phyloP scores from a whole-genome alignment of 2,888 invertebrate species.

The Acleris cristana region DNA sequence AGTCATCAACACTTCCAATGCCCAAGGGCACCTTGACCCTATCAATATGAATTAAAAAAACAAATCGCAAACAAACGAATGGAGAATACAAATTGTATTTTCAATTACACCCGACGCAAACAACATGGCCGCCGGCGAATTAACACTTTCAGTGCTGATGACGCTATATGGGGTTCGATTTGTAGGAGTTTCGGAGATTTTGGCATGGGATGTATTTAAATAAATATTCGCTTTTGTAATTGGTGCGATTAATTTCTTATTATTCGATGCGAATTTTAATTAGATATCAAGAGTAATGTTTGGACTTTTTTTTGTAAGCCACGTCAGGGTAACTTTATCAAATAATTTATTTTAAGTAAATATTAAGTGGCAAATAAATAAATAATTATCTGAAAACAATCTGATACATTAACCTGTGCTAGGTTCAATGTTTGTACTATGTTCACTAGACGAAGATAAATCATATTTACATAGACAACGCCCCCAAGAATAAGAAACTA shows the following conservation, averaged over 20 bases:
- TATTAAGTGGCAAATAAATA: too few species aligned
- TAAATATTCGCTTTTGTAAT: constrained; percentile 38
- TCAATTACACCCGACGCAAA: constrained; percentile 34
- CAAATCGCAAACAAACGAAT: constrained; percentile 36
- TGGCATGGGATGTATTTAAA: constrained; percentile 4
- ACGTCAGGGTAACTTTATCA: not conserved
- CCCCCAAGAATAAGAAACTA: too few species aligned
- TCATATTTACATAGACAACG: too few species aligned
- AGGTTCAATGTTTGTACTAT: too few species aligned
- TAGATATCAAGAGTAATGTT: constrained; percentile 10
- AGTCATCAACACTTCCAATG: constrained; percentile 5
- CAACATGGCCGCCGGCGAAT: constrained; percentile 25
- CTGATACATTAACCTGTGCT: too few species aligned
- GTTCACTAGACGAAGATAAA: too few species aligned
- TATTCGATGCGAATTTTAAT: constrained; percentile 36
- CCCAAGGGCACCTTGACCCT: constrained; percentile 32
- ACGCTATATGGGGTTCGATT: too few species aligned
- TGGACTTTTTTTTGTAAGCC: not conserved
- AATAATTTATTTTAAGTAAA: not conserved
- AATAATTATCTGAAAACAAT: too few species aligned
- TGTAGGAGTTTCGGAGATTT: too few species aligned
- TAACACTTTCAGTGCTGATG: not conserved
- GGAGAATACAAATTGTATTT: constrained; percentile 35
- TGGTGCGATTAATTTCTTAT: constrained; percentile 35
- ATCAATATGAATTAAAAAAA: constrained; percentile 36